Evolutionary conservation across 2,113 vertebrate species (phyloP), one percentile per base, ranked within the genome.

Genomic region (Mustela lutreola): DNA sequence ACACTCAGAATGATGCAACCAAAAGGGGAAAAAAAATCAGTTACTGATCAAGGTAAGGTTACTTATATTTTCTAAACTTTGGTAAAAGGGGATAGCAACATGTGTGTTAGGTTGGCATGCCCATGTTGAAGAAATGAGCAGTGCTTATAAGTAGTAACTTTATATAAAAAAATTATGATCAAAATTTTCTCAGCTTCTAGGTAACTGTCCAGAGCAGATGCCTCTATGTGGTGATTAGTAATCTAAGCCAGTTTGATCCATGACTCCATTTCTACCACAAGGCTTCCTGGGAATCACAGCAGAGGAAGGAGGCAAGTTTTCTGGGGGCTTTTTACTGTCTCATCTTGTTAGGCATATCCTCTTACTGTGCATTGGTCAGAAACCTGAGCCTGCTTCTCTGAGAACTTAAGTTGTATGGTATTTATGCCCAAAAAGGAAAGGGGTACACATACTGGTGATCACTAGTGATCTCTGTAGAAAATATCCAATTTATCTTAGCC

Each of bases 1-100:
- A 93, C 98, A 97, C 98, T 98, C 96, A 97, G 98, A 98, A 98
- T 95, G 98, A 99, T 98, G 98, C 96, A 98, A 98, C 98, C 97
- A 98, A 98, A 98, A 98, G 91, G 91, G 97, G 97, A 86, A 96
- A 96, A 96, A 95, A 97, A 5, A 42, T 36, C 58, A 36, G 26
- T 42, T 10, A 75, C 53, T 78, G 39, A 85, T 19, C 11, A 16
- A 26, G 8, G 18, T 10, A 65, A 65, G 48, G 24, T 79, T 70
- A 50, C 6, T n/a, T 81, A 42, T 21, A n/a, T 31, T 45, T 12
- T 24, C 24, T 79, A 62, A 70, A 4, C 19, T 58, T 78, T 31
- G 22, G 7, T 65, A 73, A 56, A 2, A 33, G 65, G 16, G 15
- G 18, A 33, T 70, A 11, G 65, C 14, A 92, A 56, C 18, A 31